A percentile compares a stretch with the other conserved stretches of the same genome.
phyloP scores from a whole-genome alignment of 2,888 invertebrate species.

The Hypomecis atomaria region DNA sequence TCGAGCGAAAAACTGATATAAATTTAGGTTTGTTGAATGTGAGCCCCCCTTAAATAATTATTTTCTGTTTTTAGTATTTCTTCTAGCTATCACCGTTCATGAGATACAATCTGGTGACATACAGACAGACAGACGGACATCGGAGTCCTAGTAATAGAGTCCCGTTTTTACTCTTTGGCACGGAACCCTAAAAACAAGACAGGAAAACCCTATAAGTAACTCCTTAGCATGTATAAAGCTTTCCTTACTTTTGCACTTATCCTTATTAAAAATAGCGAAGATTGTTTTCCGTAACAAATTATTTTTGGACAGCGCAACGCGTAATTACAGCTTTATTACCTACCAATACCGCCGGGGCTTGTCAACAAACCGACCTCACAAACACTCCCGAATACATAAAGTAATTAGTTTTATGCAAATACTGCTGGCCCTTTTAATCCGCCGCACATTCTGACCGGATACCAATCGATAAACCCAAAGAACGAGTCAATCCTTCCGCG shows the following conservation, averaged over 20 bases:
- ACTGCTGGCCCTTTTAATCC: slow-evolving; percentile 45
- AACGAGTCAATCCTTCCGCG: slow-evolving; percentile 38
- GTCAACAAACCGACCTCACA: slow-evolving; percentile 50
- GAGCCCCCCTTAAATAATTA: too few species aligned
- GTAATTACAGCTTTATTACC: slow-evolving; percentile 51
- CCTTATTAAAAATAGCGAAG: slow-evolving; percentile 47
- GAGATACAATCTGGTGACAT: too few species aligned
- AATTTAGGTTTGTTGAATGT: too few species aligned
- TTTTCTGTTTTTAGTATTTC: too few species aligned
- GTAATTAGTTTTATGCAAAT: slow-evolving; percentile 65
- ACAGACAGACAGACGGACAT: too few species aligned
- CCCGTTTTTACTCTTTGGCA: too few species aligned
- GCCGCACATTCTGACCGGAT: slow-evolving; percentile 25
- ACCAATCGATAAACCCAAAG: slow-evolving; percentile 31
- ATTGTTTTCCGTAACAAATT: slow-evolving; percentile 47
- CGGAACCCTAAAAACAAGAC: too few species aligned
- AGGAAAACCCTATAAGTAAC: too few species aligned
- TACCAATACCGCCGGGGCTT: slow-evolving; percentile 38
- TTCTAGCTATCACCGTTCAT: too few species aligned
- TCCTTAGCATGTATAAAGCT: too few species aligned
- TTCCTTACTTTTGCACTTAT: slow-evolving; percentile 1
- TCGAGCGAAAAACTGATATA: too few species aligned
- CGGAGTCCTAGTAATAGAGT: too few species aligned
- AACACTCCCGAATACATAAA: slow-evolving; percentile 47
- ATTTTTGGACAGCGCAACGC: slow-evolving; percentile 45